Evolutionary conservation across 2,797 vertebrate genomes (phyloP), one percentile per base, ranked within the genome.

Genomic region (Cephalopachus bancanus): DNA sequence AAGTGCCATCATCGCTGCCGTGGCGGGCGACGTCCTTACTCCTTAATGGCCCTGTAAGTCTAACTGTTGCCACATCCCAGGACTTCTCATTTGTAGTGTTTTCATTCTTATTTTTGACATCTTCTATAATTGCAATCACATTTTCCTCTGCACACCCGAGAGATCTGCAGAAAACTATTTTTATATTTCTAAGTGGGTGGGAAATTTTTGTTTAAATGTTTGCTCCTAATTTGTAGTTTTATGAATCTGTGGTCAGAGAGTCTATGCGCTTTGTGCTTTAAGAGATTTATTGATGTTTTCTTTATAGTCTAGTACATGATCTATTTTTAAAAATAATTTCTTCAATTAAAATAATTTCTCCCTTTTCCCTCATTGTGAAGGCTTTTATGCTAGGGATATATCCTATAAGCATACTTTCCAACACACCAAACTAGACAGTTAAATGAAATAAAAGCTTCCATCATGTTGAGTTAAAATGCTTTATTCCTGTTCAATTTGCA

Each of bases 201-300:
- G 83, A 96, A 91, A 93, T 83, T 93, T 95, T 83, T 95, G 75
- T 87, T 96, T 88, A 96, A 96, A 96, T 95, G 95, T 94, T 96
- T 91, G 85, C 94, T 95, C 37, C 90, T 94, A 93, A 94, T 96
- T 97, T 94, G 84, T 95, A 95, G 75, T 93, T 96, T 96, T 97
- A 95, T 96, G 93, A 75, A 96, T 95, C 80, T 97, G 95, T 93
- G 91, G 97, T 92, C 94, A 96, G 95, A 97, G 91, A 93, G 95
- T 95, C 89, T 93, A 69, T 90, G 79, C 24, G 55, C 59, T 88
- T 97, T 92, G 86, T 90, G 67, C 84, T 95, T 78, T 83, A 89
- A 84, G 78, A 96, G 93, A 93, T 95, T 93, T 96, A 95, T 93
- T 97, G 96, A 86, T 93, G 91, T 92, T 93, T 95, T 89, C 83